These are phyloP conservation scores for Drosophila lutescens DNA, from an alignment of 2,888 invertebrate species.

Conservation along the genomic window DNA sequence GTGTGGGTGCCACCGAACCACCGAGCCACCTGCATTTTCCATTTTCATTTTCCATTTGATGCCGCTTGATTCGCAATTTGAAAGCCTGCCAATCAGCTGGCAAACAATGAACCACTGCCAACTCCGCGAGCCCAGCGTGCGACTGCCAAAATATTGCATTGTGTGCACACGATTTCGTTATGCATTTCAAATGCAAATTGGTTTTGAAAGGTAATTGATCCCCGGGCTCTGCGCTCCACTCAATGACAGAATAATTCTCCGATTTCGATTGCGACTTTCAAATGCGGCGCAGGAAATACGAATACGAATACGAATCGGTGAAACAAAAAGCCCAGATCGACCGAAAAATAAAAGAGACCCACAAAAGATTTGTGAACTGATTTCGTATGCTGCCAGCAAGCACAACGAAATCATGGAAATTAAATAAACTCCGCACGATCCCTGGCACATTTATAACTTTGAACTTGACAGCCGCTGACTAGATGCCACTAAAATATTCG, in stretches of 20 bases:
- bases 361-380: constrained; percentile 48
- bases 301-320: constrained; percentile 40
- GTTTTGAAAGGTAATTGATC: constrained; percentile 79
- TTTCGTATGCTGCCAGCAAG: constrained; percentile 65
- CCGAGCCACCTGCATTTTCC: constrained; percentile 68
- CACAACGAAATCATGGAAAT: constrained; percentile 49
- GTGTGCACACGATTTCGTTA: constrained; percentile 75
- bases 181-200: constrained; percentile 80
- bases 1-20: constrained; percentile 64
- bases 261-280: constrained; percentile 72
- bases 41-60: constrained; percentile 51
- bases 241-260: constrained; percentile 71
- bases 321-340: constrained; percentile 1
- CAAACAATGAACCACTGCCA: constrained; percentile 48
- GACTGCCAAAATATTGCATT: constrained; percentile 72
- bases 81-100: constrained; percentile 76
- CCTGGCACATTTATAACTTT: constrained; percentile 76
- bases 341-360: constrained; percentile 30
- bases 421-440: constrained; percentile 68
- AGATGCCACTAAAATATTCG: constrained; percentile 29
- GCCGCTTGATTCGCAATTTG: constrained; percentile 52
- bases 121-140: constrained; percentile 58
- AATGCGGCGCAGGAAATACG: constrained; percentile 65
- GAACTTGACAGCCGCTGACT: constrained; percentile 71
- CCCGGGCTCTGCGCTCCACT: constrained; percentile 34